Base-by-base conservation (phyloP, 2,888 invertebrate species). In the Ichneumon xanthorius region DNA sequence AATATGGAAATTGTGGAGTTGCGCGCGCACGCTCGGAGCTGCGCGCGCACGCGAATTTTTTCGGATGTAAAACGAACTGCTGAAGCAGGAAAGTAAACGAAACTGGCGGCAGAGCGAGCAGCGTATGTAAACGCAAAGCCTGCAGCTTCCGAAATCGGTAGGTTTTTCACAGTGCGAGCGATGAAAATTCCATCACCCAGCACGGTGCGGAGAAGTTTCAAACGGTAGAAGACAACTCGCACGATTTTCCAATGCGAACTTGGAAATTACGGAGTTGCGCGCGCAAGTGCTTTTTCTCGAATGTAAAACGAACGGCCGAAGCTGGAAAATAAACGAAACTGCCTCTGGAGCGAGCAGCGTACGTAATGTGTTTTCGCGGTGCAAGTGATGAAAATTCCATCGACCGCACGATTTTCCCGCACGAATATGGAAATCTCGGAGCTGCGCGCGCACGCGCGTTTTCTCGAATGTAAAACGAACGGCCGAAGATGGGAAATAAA, bases 351-450 rank as follows among this genome's bases (percentile, higher is more conserved):
- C 4, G 50, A 16, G 6, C 53, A 7, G 0, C 53, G 33, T 76
- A 85, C 76, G 53, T 58, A 84, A 73, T 5, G 14, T 45, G 58
- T 71, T 19, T 79, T 79, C 79, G 78, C 75, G 45, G 55, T n/a
- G 75, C 73, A 26, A 84, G 45, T 50, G 58, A 61, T 77, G 84
- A 80, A 84, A 80, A 77, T 80, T 80, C 61, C 71, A 30, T 58
- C 58, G 30, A 4, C 40, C 33, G 33, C 7, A 33, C 33, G 33
- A 33, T 33, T 33, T 33, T 33, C 33, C 33, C 7, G 5, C 5
- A 33, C 33, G 33, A 33, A 33, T 6, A 33, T 33, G 33, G 33
- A 33, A 33, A 6, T 33, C 33, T 33, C 7, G 33, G 33, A 33
- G 33, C 1, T 33, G 33, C 33, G 33, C 33, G 33, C 33, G 33